phyloP scores from a whole-genome alignment of 1,140 invertebrate genomes.

The Pseudomyrmex cubaensis region DNA sequence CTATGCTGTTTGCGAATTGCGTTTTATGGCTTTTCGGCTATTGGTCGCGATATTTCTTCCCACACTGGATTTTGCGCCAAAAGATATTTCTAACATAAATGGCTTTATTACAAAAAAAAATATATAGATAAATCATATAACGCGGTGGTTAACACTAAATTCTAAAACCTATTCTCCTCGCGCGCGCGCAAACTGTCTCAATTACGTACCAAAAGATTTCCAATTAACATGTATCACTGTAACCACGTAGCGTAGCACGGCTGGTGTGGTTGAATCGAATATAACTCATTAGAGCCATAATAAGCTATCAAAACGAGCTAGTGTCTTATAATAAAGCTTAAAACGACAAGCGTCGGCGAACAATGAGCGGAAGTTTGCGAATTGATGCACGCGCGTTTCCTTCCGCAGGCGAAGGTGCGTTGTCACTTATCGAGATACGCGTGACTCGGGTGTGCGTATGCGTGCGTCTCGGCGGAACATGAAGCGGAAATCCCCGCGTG shows the following conservation, averaged over 20 bases:
- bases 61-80: background rate
- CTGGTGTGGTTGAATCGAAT: background rate
- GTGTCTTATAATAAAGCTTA: slow-evolving; percentile 34
- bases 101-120: background rate
- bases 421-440: slow-evolving; percentile 61
- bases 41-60: slow-evolving; percentile 1
- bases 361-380: slow-evolving; percentile 68
- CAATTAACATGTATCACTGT: slow-evolving; percentile 13
- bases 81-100: background rate
- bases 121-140: background rate
- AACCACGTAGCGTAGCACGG: background rate
- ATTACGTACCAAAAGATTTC: too few relatives aligned
- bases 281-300: slow-evolving; percentile 24
- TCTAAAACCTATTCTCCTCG: background rate
- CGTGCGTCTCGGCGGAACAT: slow-evolving; percentile 67
- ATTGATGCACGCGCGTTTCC: slow-evolving; percentile 67
- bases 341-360: slow-evolving; percentile 54
- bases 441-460: slow-evolving; percentile 7
- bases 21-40: background rate
- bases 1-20: background rate
- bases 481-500: slow-evolving; percentile 76
- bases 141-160: too few relatives aligned
- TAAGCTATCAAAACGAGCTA: slow-evolving; percentile 38
- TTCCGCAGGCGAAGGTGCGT: slow-evolving; percentile 51
- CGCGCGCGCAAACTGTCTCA: too few relatives aligned